These are phyloP conservation scores for Meghimatium bilineatum DNA, from an alignment of 2,888 invertebrate genomes.

Conservation along the genomic window DNA sequence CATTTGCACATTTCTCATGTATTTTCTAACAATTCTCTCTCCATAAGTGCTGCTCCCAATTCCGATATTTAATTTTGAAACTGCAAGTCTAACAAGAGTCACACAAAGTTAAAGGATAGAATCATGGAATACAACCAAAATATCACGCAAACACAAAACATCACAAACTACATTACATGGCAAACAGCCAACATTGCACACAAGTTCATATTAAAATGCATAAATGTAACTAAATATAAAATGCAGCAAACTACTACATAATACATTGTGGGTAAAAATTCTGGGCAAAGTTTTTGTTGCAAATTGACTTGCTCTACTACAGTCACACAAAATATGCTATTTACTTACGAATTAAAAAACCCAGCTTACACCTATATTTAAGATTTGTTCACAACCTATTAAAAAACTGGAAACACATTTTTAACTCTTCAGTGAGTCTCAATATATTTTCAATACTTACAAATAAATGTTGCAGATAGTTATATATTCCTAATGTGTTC, in stretches of 20 bases:
- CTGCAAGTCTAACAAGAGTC: slow-evolving; percentile 16
- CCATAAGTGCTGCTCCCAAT: too few species aligned
- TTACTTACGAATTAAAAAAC: neutral
- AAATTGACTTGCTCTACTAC: neutral
- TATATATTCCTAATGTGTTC: neutral
- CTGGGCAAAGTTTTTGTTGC: neutral
- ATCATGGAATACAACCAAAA: slow-evolving; percentile 2
- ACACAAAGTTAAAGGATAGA: slow-evolving; percentile 20
- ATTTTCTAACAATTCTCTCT: neutral
- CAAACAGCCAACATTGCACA: slow-evolving; percentile 35
- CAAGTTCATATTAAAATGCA: slow-evolving; percentile 22
- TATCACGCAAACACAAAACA: slow-evolving; percentile 22
- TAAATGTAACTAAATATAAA: neutral
- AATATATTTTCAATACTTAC: neutral
- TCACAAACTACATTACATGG: neutral
- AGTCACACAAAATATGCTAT: neutral
- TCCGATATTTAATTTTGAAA: neutral
- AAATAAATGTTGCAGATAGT: neutral
- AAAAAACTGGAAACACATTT: neutral
- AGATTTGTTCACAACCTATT: neutral
- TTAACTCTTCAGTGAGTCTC: neutral
- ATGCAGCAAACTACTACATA: slow-evolving; percentile 8
- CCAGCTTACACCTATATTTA: neutral
- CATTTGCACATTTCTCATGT: neutral
- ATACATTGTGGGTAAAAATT: neutral